A percentile compares a stretch with the other conserved stretches of the same genome.
These are phyloP conservation scores for Trissoscelio sp. DNA, from an alignment of 2,888 invertebrate genomes.

Conservation along the genomic window DNA sequence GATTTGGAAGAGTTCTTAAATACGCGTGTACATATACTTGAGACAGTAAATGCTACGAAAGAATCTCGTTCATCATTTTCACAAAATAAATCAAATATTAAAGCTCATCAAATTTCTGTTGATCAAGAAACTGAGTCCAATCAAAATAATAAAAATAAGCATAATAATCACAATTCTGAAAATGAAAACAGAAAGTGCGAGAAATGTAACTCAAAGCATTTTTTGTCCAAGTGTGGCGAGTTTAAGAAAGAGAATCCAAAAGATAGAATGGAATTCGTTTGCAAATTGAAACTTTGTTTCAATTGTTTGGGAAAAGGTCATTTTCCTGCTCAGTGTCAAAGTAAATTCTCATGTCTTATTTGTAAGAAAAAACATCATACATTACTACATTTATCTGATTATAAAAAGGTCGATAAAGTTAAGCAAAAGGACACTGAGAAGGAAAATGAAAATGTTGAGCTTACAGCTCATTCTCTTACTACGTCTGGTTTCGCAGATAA, in stretches of 20 bases:
- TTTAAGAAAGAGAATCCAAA: neutral
- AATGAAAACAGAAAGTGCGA: neutral
- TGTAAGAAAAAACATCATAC: neutral
- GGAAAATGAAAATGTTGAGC: neutral
- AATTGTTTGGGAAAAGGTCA: neutral
- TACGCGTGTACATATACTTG: neutral
- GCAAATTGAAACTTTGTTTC: neutral
- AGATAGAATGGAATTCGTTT: neutral
- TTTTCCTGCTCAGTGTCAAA: too few species aligned
- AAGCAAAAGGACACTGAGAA: neutral
- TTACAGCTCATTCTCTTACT: too few species aligned
- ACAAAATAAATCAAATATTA: neutral
- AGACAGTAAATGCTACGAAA: neutral
- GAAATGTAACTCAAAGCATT: neutral
- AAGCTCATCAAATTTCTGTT: neutral
- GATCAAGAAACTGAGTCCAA: too few species aligned
- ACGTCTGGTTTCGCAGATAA: neutral
- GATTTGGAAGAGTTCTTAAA: neutral
- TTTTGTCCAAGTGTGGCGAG: neutral
- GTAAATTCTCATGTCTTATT: neutral
- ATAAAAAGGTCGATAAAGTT: neutral
- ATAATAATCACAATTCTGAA: neutral
- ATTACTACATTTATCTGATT: neutral
- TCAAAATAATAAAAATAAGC: neutral
- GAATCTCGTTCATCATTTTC: neutral